Base-by-base conservation (phyloP, 2,888 invertebrate genomes). In the Lathronympha strigana region DNA sequence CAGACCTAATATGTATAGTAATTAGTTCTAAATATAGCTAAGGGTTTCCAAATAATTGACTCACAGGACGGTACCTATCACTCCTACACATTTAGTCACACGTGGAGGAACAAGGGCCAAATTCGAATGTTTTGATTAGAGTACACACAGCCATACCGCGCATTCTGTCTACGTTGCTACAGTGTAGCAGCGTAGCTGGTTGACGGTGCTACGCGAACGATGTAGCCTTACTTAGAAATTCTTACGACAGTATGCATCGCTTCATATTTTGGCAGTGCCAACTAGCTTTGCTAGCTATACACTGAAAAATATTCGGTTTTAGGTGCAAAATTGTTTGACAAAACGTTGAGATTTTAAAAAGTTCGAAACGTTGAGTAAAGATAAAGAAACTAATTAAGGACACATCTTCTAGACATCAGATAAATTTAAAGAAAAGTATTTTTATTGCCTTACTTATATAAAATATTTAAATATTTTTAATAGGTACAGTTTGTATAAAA, bases 161-260 rank as follows among this genome's bases (percentile, higher is more conserved):
- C 33, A 64, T 58, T 43, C 25, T 21, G 43, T 4, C 50, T 47
- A 38, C 60, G 28, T 36, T 13, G 53, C 60, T 64, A 64, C 60
- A 53, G 21, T 47, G 60, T 60, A 51, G 64, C 57, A 17, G 43
- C 64, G 58, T 50, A 51, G 51, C 53, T n/a, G 33, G 58, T 43
- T 21, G 58, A 15, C 19, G 11, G 19, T 53, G 53, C 64, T 47
- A 60, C 64, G 64, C 36, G 19, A 31, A 21, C 23, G 43, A 45
- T 53, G 45, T 47, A 54, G 43, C 43, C 51, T 61, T 43, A 31
- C 40, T 33, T 57, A 45, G 43, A 21, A 57, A 57, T 57, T 57
- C 57, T 57, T 31, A 31, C 9, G 31, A n/a, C 57, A 31, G 19
- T 57, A 31, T 43, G 2, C 43, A 43, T 6, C 43, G 25, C 43